phyloP scores from a whole-genome alignment of 2,888 invertebrate genomes.

The Brachypalpus laphriformis region DNA sequence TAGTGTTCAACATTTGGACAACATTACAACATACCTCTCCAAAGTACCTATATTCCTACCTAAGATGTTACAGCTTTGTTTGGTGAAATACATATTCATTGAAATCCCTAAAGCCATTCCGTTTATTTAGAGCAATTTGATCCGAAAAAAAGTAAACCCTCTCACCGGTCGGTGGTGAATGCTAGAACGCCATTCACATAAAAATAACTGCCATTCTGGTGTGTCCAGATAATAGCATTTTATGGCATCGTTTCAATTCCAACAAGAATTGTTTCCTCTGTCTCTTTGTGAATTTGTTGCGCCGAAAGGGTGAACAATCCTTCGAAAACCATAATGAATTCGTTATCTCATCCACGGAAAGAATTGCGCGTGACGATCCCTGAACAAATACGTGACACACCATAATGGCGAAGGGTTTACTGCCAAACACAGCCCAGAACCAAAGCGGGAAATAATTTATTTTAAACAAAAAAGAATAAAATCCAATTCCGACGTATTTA shows the following conservation, averaged over 20 bases:
- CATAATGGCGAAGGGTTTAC: constrained; percentile 67
- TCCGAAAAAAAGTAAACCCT: neutral
- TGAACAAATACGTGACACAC: constrained; percentile 72
- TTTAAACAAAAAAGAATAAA: constrained; percentile 23
- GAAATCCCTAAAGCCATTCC: too few species aligned
- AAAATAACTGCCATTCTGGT: constrained; percentile 21
- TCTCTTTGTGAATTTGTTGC: neutral
- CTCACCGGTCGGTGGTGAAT: neutral
- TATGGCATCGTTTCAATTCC: constrained; percentile 39
- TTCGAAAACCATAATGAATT: constrained; percentile 63
- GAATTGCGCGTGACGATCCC: constrained; percentile 63
- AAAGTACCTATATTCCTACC: too few species aligned
- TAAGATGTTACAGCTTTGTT: too few species aligned
- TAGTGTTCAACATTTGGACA: too few species aligned
- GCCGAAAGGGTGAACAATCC: constrained; percentile 33
- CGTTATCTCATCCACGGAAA: constrained; percentile 63
- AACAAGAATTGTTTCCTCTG: neutral
- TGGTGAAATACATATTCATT: too few species aligned
- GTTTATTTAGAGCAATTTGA: neutral
- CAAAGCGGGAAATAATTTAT: constrained; percentile 51
- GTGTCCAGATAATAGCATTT: constrained; percentile 55
- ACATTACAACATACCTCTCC: too few species aligned
- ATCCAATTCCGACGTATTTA: constrained; percentile 55
- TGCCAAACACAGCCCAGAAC: constrained; percentile 29
- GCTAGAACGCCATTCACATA: constrained; percentile 24